phyloP scores from a whole-genome alignment of 2,113 vertebrate species.

The Tachycineta bicolor region DNA sequence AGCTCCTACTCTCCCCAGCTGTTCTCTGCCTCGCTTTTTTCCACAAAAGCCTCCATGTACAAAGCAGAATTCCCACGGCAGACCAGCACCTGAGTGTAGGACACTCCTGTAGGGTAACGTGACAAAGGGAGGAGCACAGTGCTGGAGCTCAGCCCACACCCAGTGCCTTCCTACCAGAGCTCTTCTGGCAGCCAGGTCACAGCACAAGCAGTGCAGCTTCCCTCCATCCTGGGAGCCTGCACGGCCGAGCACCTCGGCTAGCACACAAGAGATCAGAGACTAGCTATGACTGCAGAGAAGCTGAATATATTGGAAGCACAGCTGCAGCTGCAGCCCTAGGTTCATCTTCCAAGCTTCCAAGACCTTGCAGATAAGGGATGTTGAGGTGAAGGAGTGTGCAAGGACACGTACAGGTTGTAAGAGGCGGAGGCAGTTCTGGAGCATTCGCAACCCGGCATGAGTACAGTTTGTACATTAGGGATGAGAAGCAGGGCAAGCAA shows the following conservation, averaged over 20 bases:
- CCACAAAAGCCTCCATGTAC: background rate
- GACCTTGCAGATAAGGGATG: background rate
- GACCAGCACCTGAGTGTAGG: background rate
- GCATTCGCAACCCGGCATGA: background rate
- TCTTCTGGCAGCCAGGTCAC: background rate
- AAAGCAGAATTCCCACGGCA: background rate
- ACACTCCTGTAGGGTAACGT: accelerated
- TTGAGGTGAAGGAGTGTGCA: background rate
- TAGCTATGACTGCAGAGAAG: background rate
- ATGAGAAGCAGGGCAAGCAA: background rate
- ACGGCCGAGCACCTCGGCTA: background rate
- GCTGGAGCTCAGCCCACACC: accelerated
- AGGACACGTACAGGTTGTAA: background rate
- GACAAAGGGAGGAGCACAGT: background rate
- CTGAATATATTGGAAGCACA: background rate
- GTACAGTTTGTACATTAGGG: background rate
- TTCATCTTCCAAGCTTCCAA: background rate
- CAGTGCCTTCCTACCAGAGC: background rate
- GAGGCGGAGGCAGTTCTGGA: background rate
- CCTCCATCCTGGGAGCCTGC: background rate
- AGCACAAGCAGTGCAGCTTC: accelerated
- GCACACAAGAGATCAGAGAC: background rate
- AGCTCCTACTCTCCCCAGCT: background rate
- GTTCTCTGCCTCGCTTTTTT: background rate
- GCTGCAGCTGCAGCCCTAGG: background rate